phyloP scores from a whole-genome alignment of 2,888 invertebrate genomes.

The Agonum fuliginosum region DNA sequence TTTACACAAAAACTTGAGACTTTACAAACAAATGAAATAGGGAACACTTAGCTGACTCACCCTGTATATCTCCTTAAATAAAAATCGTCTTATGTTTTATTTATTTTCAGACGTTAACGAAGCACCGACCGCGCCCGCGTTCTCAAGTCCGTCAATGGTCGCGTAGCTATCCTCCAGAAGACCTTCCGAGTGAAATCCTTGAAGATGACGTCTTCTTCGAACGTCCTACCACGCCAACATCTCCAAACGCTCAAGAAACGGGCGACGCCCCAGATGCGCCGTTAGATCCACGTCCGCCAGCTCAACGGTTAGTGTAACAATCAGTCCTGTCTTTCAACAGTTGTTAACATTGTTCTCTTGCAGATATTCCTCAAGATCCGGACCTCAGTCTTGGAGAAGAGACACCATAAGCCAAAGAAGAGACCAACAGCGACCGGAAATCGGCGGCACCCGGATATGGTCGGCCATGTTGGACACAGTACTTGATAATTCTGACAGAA shows the following conservation, averaged over 20 bases:
- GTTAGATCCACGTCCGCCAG: conserved; percentile 46
- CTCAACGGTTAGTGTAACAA: conserved; percentile 57
- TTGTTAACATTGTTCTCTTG: conserved; percentile 14
- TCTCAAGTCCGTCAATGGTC: conserved; percentile 81
- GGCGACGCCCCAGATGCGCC: conserved; percentile 46
- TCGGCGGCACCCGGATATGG: conserved; percentile 83
- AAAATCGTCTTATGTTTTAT: background rate
- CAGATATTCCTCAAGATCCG: conserved; percentile 59
- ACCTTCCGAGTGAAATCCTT: conserved; percentile 65
- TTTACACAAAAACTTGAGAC: too few relatives aligned
- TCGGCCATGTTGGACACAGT: conserved; percentile 89
- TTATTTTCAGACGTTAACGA: conserved; percentile 76
- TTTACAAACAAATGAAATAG: too few relatives aligned
- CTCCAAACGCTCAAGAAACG: conserved; percentile 70
- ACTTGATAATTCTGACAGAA: conserved; percentile 91
- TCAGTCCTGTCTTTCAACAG: background rate
- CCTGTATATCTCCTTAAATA: too few relatives aligned
- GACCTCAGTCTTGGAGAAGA: conserved; percentile 72
- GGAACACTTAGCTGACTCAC: too few relatives aligned
- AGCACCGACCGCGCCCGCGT: conserved; percentile 77
- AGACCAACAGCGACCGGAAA: conserved; percentile 67
- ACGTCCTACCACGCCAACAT: conserved; percentile 73
- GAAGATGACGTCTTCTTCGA: conserved; percentile 79
- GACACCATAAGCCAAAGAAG: conserved; percentile 73
- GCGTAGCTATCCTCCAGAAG: conserved; percentile 80